Evolutionary conservation across 2,888 invertebrate genomes (phyloP).

Genomic region (Caenorhabditis sinica): DNA sequence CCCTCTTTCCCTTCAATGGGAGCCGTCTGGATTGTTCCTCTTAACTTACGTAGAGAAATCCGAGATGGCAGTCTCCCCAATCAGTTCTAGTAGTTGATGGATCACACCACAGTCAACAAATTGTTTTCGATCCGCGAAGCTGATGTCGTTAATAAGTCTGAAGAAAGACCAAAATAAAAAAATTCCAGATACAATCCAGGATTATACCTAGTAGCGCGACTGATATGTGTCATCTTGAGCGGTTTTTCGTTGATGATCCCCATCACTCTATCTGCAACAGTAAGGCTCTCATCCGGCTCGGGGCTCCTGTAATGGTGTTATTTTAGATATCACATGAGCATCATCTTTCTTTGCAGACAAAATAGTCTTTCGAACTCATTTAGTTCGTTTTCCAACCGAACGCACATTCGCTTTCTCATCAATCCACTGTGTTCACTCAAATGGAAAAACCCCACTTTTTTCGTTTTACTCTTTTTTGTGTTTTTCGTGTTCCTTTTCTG

Average conservation of each 20-base stretch:
- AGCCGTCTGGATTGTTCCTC: neutral
- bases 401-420: slow-evolving; percentile 22
- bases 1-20: neutral
- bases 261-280: slow-evolving; percentile 68
- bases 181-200: neutral
- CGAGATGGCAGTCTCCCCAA: slow-evolving; percentile 73
- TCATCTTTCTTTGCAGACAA: neutral
- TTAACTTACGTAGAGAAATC: slow-evolving; percentile 65
- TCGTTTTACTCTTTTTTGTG: neutral
- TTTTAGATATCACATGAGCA: neutral
- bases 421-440: slow-evolving; percentile 21
- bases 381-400: slow-evolving; percentile 36
- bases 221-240: slow-evolving; percentile 78
- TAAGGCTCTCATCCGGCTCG: slow-evolving; percentile 74
- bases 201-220: slow-evolving; percentile 75
- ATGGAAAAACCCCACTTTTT: slow-evolving; percentile 27
- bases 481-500: neutral
- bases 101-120: slow-evolving; percentile 77
- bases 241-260: slow-evolving; percentile 75
- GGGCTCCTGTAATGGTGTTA: slow-evolving; percentile 55
- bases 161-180: neutral
- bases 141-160: slow-evolving; percentile 76
- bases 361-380: slow-evolving; percentile 1
- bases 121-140: slow-evolving; percentile 73
- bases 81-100: slow-evolving; percentile 75